Evolutionary conservation across 2,888 invertebrate genomes (phyloP).

Genomic region (Encarsia formosa): DNA sequence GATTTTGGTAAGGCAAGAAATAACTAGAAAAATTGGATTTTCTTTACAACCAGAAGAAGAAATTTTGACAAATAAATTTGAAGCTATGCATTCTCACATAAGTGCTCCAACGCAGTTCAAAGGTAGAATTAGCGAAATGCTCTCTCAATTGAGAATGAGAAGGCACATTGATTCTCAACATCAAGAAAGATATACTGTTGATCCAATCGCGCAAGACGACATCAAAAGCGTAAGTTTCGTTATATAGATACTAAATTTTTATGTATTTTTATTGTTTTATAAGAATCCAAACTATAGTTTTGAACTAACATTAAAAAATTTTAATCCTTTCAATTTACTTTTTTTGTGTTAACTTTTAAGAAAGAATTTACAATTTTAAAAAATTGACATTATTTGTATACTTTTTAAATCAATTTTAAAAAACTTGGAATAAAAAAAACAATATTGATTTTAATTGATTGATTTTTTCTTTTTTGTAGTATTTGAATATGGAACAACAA

Average conservation of each 20-base stretch:
- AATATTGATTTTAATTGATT: no score
- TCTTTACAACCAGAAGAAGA: constrained; percentile 89
- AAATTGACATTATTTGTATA: neutral
- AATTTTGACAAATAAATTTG: constrained; percentile 77
- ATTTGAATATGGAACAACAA: constrained; percentile 80
- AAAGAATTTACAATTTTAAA: constrained; percentile 6
- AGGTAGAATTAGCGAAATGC: constrained; percentile 86
- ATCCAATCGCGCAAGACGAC: constrained; percentile 58
- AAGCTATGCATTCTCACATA: constrained; percentile 80
- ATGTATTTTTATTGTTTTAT: no score
- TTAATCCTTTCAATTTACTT: no score
- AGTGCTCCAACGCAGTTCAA: constrained; percentile 91
- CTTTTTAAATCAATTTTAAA: no score
- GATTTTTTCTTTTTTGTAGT: constrained; percentile 53
- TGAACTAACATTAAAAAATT: no score
- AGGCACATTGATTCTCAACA: constrained; percentile 57
- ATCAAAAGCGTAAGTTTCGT: constrained; percentile 58
- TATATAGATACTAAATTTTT: no score
- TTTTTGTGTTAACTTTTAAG: no score
- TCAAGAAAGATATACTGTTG: constrained; percentile 75
- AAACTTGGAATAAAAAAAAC: no score
- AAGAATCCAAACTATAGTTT: no score
- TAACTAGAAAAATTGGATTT: constrained; percentile 80
- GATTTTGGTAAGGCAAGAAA: constrained; percentile 85
- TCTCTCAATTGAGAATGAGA: constrained; percentile 80